Conservation (phyloP, 2,888 invertebrate genomes). For the Spodoptera exigua region DNA sequence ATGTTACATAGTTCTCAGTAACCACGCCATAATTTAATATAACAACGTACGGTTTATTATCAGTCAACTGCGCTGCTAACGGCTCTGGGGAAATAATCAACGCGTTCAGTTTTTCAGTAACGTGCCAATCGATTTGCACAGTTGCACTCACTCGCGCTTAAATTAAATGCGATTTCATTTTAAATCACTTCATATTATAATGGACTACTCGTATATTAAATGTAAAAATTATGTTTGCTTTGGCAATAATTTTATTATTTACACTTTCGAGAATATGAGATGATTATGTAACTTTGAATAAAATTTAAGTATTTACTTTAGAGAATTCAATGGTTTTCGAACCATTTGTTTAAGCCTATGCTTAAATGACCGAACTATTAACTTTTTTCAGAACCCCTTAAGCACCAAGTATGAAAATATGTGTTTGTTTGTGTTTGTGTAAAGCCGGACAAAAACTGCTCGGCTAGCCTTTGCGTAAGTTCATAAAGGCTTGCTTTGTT, state of each 20-base stretch:
- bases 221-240: not conserved
- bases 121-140: slow-evolving; percentile 22
- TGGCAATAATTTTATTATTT: no score
- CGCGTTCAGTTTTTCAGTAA: slow-evolving; percentile 1
- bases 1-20: no score
- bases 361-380: not conserved
- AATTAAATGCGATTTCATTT: slow-evolving; percentile 16
- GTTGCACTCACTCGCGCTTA: not conserved
- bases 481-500: slow-evolving; percentile 18
- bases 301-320: no score
- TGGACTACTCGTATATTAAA: not conserved
- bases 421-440: slow-evolving; percentile 1
- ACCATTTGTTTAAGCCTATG: no score
- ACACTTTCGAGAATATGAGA: no score
- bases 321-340: no score
- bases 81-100: slow-evolving; percentile 4
- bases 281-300: no score
- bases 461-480: slow-evolving; percentile 4
- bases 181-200: slow-evolving; percentile 5
- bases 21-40: no score
- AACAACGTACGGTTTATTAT: not conserved
- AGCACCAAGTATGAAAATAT: not conserved
- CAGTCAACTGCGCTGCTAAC: not conserved
- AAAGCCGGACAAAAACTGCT: slow-evolving; percentile 15
- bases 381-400: not conserved